Evolutionary conservation across 2,888 invertebrate genomes (phyloP), one percentile per base, ranked within the genome.

Genomic region (Bellardia pandia): DNA sequence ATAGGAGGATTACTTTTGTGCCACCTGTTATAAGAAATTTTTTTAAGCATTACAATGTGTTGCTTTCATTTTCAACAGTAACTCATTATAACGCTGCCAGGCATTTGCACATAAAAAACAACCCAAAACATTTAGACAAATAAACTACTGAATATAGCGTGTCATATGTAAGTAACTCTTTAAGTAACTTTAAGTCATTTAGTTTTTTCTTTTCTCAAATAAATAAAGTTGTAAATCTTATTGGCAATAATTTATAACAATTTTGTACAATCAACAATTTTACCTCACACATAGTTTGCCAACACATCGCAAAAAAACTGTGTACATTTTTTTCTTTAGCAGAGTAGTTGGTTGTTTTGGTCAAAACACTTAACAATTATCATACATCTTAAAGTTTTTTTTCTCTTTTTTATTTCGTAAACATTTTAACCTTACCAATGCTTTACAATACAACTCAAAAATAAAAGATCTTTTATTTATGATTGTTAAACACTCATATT

Each of bases 201-300:
- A n/a, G 42, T 33, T 69, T 40, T 13, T 58, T 62, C 53, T 13
- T n/a, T 77, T 45, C 42, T 23, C 40, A 74, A 78, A 45, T 51
- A 81, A 84, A 86, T 86, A 74, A 78, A 86, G 86, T 86, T 86
- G 82, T 86, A 82, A 86, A 78, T 86, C 74, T 78, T 77, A 81
- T 81, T 81, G 77, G 58, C 56, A 62, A 72, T 81, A 80, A 75
- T 80, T 85, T 64, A 85, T 71, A 76, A 69, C 16, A 71, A 72
- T 72, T 78, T 84, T 58, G 51, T 37, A 51, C 68, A 72, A 80
- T 62, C 74, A 85, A 76, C 75, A 58, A 80, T 80, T 80, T 68
- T 72, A 72, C 60, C 77, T 68, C 77, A 77, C 72, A 81, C 66
- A 77, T 60, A 37, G 82, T 78, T 64, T 56, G 37, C 37, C 37